These are phyloP conservation scores for Pimephales promelas DNA, from an alignment of 2,113 vertebrate genomes.

Conservation along the genomic window DNA sequence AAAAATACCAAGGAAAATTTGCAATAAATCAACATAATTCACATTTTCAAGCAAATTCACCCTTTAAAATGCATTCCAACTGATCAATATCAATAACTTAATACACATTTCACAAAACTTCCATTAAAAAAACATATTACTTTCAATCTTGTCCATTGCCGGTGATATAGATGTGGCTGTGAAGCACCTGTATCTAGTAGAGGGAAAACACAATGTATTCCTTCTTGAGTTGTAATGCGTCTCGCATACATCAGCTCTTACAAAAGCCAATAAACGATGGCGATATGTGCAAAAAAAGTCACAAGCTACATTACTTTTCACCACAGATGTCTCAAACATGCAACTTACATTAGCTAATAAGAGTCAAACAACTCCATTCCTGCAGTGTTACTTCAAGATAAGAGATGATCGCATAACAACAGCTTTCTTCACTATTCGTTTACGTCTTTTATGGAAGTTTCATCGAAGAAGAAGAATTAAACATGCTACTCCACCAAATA, in stretches of 20 bases:
- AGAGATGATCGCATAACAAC: background rate
- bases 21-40: background rate
- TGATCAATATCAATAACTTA: slow-evolving; percentile 25
- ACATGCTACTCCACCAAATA: slow-evolving; percentile 15
- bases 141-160: background rate
- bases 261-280: background rate
- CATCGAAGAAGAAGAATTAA: background rate
- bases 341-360: background rate
- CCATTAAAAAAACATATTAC: slow-evolving; percentile 29
- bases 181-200: background rate
- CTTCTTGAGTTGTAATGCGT: background rate
- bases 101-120: slow-evolving; percentile 36
- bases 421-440: background rate
- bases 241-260: background rate
- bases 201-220: background rate
- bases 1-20: background rate
- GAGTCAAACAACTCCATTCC: background rate
- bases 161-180: background rate
- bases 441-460: background rate
- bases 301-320: background rate
- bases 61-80: background rate
- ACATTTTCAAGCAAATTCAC: background rate
- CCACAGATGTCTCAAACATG: slow-evolving; percentile 13
- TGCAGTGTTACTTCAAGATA: background rate
- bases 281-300: background rate